Evolutionary conservation across 2,113 vertebrate species (phyloP), one percentile per base, ranked within the genome.

Genomic region (Amphiprion ocellaris): DNA sequence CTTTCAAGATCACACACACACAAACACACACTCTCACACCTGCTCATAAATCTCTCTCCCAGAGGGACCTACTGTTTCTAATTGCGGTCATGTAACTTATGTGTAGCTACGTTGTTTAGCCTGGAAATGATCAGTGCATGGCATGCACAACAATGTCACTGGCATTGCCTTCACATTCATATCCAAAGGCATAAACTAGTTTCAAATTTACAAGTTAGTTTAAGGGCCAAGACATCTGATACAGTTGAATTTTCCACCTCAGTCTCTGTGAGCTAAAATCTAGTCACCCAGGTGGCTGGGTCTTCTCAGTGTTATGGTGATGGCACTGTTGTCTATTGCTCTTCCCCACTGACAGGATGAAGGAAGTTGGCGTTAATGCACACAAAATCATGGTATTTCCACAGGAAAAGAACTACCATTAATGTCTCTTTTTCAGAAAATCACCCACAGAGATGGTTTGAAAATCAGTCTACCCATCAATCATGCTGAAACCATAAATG

Each of bases 31-130:
- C 41, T 14, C 12, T 41, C 26, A 14, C 56, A 71, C 81, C 63
- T 87, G 82, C 89, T 84, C 87, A 87, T 87, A 90, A 90, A 89
- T 90, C 89, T 84, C 69, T 65, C 5, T 39, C 75, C 88, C 89
- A 6, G 11, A 26, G 85, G 82, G 84, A 87, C 56, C 53, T 7
- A 9, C 82, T 73, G 80, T 68, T 81, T 82, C 63, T 91, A 89
- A 90, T 90, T 93, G 89, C 58, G 75, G 85, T 88, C 85, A 82
- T 89, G 89, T 76, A 86, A 83, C 78, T 82, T 46, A 55, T 64
- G 78, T 87, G 74, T 82, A 81, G 64, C 75, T 70, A n/a, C 4
- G 33, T 85, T 90, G 82, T 87, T 85, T 79, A 75, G 82, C 70
- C 77, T 78, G 69, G 74, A 85, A 86, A 83, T 61, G 37, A 89